These are phyloP conservation scores for Tachypleus tridentatus DNA, from an alignment of 1,140 invertebrate genomes.

Conservation along the genomic window DNA sequence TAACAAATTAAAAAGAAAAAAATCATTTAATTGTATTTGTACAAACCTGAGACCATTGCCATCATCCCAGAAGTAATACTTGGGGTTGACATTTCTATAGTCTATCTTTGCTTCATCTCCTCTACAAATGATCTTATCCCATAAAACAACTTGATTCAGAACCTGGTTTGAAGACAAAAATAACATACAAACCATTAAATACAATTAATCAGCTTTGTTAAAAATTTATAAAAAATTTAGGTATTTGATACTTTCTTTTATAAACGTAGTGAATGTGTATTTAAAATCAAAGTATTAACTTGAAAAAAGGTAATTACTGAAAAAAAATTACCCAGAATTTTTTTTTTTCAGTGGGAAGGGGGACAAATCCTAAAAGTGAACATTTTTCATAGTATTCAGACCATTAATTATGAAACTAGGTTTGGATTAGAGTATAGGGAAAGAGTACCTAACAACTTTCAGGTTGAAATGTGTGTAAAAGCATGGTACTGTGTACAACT, in stretches of 20 bases:
- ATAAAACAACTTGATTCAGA: constrained; percentile 83
- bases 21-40: constrained; percentile 29
- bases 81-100: constrained; percentile 89
- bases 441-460: too few species aligned
- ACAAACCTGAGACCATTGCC: constrained; percentile 80
- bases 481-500: too few species aligned
- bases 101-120: constrained; percentile 83
- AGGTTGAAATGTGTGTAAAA: too few species aligned
- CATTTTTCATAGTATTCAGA: too few species aligned
- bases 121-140: constrained; percentile 96
- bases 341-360: too few species aligned
- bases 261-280: neutral
- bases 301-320: too few species aligned
- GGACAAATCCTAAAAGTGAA: too few species aligned
- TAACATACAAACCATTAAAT: too few species aligned
- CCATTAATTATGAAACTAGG: too few species aligned
- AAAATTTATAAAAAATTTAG: neutral
- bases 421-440: too few species aligned
- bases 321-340: too few species aligned
- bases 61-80: constrained; percentile 99
- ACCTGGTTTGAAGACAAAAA: constrained; percentile 13
- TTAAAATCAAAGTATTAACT: neutral
- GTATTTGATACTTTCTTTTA: neutral
- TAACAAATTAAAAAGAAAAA: constrained; percentile 3
- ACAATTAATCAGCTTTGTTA: too few species aligned